Evolutionary conservation across 1,140 invertebrate genomes (phyloP).

Genomic region (Drosophila auraria): DNA sequence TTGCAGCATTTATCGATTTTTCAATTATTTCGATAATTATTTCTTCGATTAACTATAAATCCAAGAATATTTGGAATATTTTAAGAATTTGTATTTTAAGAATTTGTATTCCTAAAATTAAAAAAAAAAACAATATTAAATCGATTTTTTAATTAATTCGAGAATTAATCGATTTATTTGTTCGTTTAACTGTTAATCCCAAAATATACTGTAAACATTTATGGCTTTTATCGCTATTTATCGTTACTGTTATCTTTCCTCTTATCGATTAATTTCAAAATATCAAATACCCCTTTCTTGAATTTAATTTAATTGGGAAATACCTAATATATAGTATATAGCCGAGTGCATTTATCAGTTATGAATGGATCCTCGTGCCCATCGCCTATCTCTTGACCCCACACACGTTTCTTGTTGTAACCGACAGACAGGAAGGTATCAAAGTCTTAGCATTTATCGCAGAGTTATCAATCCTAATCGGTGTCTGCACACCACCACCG

Average conservation of each 20-base stretch:
- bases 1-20: too few relatives aligned
- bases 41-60: not conserved
- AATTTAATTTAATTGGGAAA: not conserved
- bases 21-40: not conserved
- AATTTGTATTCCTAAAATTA: too few relatives aligned
- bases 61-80: too few relatives aligned
- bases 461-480: conserved; percentile 28
- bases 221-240: too few relatives aligned
- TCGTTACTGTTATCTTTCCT: too few relatives aligned
- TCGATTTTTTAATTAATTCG: not conserved
- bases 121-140: too few relatives aligned
- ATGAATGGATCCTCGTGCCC: conserved; percentile 10
- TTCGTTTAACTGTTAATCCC: not conserved
- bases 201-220: too few relatives aligned
- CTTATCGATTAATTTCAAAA: too few relatives aligned
- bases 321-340: not conserved
- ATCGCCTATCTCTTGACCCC: not conserved
- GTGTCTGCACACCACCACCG: conserved; percentile 14
- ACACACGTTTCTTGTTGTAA: not conserved
- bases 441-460: conserved; percentile 31
- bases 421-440: conserved; percentile 4
- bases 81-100: too few relatives aligned
- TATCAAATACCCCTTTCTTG: too few relatives aligned
- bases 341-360: not conserved
- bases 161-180: not conserved